These are phyloP conservation scores for Luscinia luscinia DNA, from an alignment of 2,797 vertebrate genomes.

Conservation along the genomic window DNA sequence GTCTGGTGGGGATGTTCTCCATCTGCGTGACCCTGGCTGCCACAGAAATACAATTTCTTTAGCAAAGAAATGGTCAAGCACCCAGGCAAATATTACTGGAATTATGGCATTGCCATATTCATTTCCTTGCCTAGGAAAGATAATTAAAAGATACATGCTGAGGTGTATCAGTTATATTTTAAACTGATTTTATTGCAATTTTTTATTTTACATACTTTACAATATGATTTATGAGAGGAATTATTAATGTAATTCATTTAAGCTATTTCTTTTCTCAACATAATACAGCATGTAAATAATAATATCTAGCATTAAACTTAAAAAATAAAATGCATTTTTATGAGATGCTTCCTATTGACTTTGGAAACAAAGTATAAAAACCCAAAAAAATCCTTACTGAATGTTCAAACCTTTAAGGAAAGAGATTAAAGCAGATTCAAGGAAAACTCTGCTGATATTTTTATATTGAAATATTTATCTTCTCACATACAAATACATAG, in stretches of 20 bases:
- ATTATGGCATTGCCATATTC: background rate
- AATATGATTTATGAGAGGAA: background rate
- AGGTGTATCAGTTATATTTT: background rate
- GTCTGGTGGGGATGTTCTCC: background rate
- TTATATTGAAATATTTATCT: background rate
- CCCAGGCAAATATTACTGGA: background rate
- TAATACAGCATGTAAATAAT: background rate
- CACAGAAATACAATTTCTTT: background rate
- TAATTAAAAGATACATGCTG: slow-evolving; percentile 1
- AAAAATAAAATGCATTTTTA: background rate
- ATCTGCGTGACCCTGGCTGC: background rate
- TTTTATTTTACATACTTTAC: background rate
- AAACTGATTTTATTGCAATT: background rate
- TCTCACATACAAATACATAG: background rate
- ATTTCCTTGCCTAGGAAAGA: slow-evolving; percentile 42
- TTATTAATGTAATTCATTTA: slow-evolving; percentile 5
- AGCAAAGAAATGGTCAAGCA: slow-evolving; percentile 37
- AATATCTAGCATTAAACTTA: background rate
- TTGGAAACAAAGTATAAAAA: background rate
- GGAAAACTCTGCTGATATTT: background rate
- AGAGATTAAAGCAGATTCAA: background rate
- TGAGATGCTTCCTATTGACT: background rate
- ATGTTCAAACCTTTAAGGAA: background rate
- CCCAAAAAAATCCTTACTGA: background rate
- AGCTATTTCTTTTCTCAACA: background rate